A percentile compares a stretch with the other conserved stretches of the same genome.
These are phyloP conservation scores for Turdus rufiventris DNA, from an alignment of 2,113 vertebrate genomes.

Conservation along the genomic window DNA sequence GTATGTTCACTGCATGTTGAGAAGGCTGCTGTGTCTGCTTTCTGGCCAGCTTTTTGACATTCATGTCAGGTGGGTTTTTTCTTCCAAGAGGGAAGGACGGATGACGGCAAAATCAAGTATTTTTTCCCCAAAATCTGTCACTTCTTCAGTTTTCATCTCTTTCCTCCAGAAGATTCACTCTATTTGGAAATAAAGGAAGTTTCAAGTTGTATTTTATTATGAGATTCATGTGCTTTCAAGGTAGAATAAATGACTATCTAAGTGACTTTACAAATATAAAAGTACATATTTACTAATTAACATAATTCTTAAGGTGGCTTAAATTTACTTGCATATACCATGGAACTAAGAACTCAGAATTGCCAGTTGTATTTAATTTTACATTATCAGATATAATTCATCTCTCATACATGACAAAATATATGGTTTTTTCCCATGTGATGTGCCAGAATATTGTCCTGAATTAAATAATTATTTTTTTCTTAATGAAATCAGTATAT, in stretches of 20 bases:
- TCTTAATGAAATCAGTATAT: background rate
- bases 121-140: background rate
- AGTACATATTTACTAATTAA: background rate
- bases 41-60: background rate
- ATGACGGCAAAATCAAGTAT: fast-evolving
- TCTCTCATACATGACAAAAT: background rate
- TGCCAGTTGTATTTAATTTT: background rate
- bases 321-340: background rate
- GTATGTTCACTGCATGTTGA: background rate
- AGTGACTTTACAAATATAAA: background rate
- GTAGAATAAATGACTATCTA: background rate
- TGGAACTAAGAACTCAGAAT: background rate
- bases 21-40: background rate
- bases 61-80: background rate
- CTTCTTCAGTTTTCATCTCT: background rate
- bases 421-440: background rate
- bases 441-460: background rate
- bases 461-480: background rate
- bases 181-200: background rate
- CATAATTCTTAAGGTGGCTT: background rate
- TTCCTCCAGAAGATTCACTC: background rate
- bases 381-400: conserved; percentile 1
- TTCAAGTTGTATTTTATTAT: background rate
- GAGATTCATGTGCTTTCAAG: background rate
- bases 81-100: background rate